These are phyloP conservation scores for Nibea albiflora DNA, from an alignment of 2,113 vertebrate species.

Conservation along the genomic window DNA sequence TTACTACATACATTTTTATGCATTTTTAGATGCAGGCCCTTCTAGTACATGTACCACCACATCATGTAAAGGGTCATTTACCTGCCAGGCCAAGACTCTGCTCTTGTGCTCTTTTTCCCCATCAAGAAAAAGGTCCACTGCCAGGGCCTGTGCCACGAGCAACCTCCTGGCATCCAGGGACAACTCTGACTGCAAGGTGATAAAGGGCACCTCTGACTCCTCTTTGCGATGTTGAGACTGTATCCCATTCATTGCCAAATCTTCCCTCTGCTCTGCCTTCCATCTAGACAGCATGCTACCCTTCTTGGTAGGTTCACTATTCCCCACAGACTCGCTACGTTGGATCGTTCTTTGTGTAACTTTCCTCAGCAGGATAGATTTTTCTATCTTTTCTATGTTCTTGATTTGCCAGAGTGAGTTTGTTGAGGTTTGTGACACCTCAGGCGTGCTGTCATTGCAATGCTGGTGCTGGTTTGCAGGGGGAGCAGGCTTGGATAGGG, in stretches of 20 bases:
- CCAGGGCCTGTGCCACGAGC: conserved; percentile 92
- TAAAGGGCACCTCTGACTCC: conserved; percentile 82
- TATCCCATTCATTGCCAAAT: conserved; percentile 27
- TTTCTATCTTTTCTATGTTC: too few species aligned
- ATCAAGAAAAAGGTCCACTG: conserved; percentile 87
- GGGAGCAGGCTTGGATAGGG: background rate
- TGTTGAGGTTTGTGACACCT: conserved; percentile 64
- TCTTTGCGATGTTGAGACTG: conserved; percentile 7
- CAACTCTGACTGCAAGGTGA: conserved; percentile 88
- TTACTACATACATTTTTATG: background rate
- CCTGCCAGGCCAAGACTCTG: conserved; percentile 92
- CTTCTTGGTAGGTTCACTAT: conserved; percentile 23
- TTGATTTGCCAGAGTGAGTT: conserved; percentile 87
- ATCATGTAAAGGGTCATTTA: conserved; percentile 65
- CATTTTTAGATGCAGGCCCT: background rate
- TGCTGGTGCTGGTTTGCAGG: background rate
- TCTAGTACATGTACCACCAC: background rate
- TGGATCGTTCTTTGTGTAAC: conserved; percentile 79
- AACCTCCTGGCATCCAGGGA: conserved; percentile 87
- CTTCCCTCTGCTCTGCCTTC: conserved; percentile 61
- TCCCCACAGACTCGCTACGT: conserved; percentile 83
- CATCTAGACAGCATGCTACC: conserved; percentile 56
- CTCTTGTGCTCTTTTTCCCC: conserved; percentile 85
- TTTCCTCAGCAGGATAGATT: conserved; percentile 73
- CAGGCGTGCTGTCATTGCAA: conserved; percentile 64